phyloP scores from a whole-genome alignment of 2,113 vertebrate species.

The Clarias batrachus region DNA sequence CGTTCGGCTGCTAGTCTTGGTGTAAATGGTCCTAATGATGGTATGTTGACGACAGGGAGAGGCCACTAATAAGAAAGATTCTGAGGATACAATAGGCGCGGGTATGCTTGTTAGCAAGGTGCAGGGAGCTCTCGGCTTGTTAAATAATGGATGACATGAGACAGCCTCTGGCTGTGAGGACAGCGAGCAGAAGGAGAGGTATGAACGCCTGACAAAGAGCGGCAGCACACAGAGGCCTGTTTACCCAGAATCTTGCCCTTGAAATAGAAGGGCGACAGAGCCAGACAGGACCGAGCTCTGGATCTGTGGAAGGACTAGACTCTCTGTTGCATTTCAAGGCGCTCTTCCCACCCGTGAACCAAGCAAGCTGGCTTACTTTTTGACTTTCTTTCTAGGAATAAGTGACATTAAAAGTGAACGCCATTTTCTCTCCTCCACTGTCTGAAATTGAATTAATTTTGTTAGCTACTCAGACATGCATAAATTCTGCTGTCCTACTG shows the following conservation, averaged over 20 bases:
- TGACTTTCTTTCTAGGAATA: slow-evolving; percentile 22
- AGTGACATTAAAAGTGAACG: slow-evolving; percentile 35
- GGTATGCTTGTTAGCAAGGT: slow-evolving; percentile 50
- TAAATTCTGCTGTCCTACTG: slow-evolving; percentile 4
- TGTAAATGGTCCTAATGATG: slow-evolving; percentile 47
- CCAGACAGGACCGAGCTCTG: slow-evolving; percentile 34
- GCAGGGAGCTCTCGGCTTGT: slow-evolving; percentile 39
- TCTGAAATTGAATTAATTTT: slow-evolving; percentile 28
- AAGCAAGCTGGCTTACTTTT: background rate
- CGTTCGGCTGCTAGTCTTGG: background rate
- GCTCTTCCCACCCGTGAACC: slow-evolving; percentile 9
- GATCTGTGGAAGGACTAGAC: background rate
- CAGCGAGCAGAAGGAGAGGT: slow-evolving; percentile 40
- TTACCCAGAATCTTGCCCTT: slow-evolving; percentile 47
- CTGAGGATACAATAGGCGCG: slow-evolving; percentile 29
- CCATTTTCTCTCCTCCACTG: slow-evolving; percentile 18
- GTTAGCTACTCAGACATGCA: background rate
- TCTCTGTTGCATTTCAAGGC: slow-evolving; percentile 30
- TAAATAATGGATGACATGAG: slow-evolving; percentile 55
- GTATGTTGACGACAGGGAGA: slow-evolving; percentile 22
- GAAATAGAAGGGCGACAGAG: slow-evolving; percentile 42
- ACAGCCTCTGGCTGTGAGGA: slow-evolving; percentile 47
- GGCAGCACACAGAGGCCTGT: slow-evolving; percentile 39
- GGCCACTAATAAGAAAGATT: slow-evolving; percentile 33
- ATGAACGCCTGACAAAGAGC: slow-evolving; percentile 42